A percentile compares a stretch with the other conserved stretches of the same genome.
These are phyloP conservation scores for Synergus itoensis DNA, from an alignment of 2,888 invertebrate genomes.

Conservation along the genomic window DNA sequence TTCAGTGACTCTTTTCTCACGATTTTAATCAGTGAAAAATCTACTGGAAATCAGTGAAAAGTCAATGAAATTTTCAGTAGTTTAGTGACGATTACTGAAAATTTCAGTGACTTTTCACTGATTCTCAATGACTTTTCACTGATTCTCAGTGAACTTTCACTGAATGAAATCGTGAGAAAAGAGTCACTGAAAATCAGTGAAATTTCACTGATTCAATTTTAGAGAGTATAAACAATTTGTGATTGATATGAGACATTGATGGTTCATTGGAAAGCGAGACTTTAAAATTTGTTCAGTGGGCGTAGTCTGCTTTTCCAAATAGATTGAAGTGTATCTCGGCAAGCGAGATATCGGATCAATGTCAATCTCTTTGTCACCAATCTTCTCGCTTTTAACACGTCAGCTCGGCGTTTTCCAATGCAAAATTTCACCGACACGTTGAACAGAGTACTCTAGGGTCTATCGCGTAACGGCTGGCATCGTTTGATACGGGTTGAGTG, in stretches of 20 bases:
- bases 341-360: conserved; percentile 25
- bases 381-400: conserved; percentile 36
- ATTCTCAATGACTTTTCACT: no score
- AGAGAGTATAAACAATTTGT: no score
- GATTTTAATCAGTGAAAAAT: no score
- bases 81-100: no score
- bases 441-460: conserved; percentile 43
- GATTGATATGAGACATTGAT: neutral
- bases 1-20: no score
- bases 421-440: conserved; percentile 31
- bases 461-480: conserved; percentile 49
- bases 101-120: no score
- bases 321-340: conserved; percentile 20
- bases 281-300: conserved; percentile 8
- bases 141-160: no score
- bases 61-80: no score
- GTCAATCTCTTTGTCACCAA: conserved; percentile 35
- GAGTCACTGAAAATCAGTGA: no score
- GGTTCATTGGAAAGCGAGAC: neutral
- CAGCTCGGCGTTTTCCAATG: conserved; percentile 26
- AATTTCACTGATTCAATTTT: no score
- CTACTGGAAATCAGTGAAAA: no score
- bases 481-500: conserved; percentile 63
- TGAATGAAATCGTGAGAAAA: no score
- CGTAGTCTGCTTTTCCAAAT: conserved; percentile 1